Base-by-base conservation (phyloP, 2,888 invertebrate species). In the Meta bourneti region DNA sequence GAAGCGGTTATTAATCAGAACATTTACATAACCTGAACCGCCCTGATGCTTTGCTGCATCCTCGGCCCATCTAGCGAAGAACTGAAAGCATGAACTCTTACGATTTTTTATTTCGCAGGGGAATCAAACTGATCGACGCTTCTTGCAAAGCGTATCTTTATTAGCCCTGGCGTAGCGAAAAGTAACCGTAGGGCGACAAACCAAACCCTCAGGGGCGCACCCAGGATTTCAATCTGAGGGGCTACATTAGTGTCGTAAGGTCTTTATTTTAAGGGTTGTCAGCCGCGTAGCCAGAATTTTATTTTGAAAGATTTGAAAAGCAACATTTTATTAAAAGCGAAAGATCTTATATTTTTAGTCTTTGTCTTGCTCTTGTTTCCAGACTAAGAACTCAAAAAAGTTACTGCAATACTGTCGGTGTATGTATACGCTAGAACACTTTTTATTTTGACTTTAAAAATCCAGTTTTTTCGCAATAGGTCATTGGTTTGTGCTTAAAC, bases 21-120 rank as follows among this genome's bases (percentile, higher is more conserved):
- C 69, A 88, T 88, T 88, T 74, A 54, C 88, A 88, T 88, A 80
- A 81, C 54, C 72, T 49, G 88, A 75, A 75, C 80, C 88, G 81
- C 88, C 88, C 81, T 81, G 74, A 87, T 86, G 79, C 77, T 86
- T 86, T 78, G 72, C 77, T 70, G 20, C 86, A 70, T 70, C 71
- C 20, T 51, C 69, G 75, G 13, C 49, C 69, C 78, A 69, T 86
- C 70, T 69, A 51, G 69, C 1, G 11, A 74, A 74, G 74, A 74
- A 34, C 19, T 74, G 20, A 19, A 34, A 6, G 74, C 20, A 74
- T 6, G n/a, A 69, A 69, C 70, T 69, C n/a, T 69, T n/a, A 19
- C 20, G 20, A 74, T 74, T 74, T 34, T 34, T 74, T 34, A 11
- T 20, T 74, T 20, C 34, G 34, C 34, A 34, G 34, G 34, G 1